Evolutionary conservation across 2,113 vertebrate genomes (phyloP).

Genomic region (Cricetomys ansorgei): DNA sequence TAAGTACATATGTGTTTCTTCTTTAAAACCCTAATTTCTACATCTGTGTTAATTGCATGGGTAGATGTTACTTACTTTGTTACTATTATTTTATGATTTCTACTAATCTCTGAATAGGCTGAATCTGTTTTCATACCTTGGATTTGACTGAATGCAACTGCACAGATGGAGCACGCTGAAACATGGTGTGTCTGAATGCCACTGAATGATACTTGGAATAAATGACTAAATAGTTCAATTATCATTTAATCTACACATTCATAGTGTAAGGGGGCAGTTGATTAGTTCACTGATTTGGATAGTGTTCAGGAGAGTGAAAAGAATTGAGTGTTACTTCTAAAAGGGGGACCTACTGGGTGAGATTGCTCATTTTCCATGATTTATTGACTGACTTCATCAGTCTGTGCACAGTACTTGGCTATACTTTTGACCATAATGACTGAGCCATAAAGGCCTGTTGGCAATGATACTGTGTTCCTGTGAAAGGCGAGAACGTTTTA

Average conservation of each 20-base stretch:
- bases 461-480: background rate
- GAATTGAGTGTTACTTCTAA: background rate
- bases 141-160: background rate
- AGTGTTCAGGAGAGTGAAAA: background rate
- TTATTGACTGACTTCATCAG: conserved; percentile 42
- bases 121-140: background rate
- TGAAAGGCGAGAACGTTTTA: conserved; percentile 24
- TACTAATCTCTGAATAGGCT: background rate
- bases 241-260: conserved; percentile 14
- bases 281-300: conserved; percentile 49
- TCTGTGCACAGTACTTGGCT: background rate
- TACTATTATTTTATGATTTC: background rate
- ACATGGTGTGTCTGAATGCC: background rate
- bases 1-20: too few relatives aligned
- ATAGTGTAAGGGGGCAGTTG: background rate
- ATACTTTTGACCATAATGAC: background rate
- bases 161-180: background rate
- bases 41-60: background rate
- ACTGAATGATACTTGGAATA: background rate
- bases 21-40: background rate
- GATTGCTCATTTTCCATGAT: conserved; percentile 26
- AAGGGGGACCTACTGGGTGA: background rate
- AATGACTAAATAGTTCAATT: background rate
- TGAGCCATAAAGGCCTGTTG: background rate
- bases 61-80: background rate